Evolutionary conservation across 92 coral and sea anemone genomes (phyloP).

Genomic region (Blastomussa wellsi): DNA sequence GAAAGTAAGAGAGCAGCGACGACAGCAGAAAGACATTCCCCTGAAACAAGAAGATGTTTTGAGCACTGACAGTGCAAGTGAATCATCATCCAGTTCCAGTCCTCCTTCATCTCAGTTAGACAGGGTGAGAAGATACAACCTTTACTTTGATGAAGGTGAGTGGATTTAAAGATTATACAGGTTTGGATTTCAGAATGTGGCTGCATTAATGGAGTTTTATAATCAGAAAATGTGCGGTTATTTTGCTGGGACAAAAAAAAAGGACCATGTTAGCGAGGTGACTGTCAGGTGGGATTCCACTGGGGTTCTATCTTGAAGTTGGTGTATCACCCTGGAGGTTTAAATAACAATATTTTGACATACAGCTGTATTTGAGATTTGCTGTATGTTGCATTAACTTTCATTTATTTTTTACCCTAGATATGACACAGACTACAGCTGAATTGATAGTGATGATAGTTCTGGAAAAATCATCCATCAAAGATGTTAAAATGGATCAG

Average conservation of each 20-base stretch:
- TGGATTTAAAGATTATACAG: not conserved
- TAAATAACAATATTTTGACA: no score
- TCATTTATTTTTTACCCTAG: not conserved
- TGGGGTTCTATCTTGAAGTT: no score
- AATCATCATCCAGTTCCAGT: not conserved
- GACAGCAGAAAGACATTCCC: constrained; percentile 7
- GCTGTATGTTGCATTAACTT: no score
- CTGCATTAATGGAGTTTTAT: not conserved
- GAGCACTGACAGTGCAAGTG: constrained; percentile 10
- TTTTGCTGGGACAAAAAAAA: no score
- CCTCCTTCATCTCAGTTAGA: constrained; percentile 3
- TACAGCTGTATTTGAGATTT: no score
- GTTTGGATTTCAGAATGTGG: not conserved
- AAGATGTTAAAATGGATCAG: constrained; percentile 30
- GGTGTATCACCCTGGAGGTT: no score
- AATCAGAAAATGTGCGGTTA: not conserved
- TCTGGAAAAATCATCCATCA: constrained; percentile 5
- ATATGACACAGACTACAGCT: constrained; percentile 23
- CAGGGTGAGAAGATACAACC: constrained; percentile 14
- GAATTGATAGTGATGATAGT: constrained; percentile 18
- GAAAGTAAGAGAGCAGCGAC: constrained; percentile 4
- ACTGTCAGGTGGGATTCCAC: no score
- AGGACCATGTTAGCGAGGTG: no score
- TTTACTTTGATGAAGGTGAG: constrained; percentile 28
- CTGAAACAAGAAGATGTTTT: not conserved